Conservation (phyloP, 2,888 invertebrate genomes). For the Drosophila dives region DNA sequence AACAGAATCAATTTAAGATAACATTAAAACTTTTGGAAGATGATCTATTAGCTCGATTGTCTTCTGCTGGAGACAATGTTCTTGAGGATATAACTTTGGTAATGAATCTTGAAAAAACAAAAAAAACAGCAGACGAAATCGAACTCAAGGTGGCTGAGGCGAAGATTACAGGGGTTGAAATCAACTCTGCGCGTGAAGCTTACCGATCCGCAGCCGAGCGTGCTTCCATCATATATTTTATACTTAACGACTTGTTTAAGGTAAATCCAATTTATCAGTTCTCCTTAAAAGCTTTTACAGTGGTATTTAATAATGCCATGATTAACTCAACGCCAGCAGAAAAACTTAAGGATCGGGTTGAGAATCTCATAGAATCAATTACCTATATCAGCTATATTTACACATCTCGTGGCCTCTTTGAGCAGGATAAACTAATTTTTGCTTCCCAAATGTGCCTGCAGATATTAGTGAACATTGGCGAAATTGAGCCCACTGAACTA, state of each 20-base stretch:
- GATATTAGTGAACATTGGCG: constrained; percentile 87
- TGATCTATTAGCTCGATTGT: constrained; percentile 92
- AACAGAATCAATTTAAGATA: constrained; percentile 97
- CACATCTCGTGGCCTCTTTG: constrained; percentile 95
- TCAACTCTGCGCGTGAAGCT: background rate
- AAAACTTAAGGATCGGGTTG: constrained; percentile 90
- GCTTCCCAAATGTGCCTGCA: constrained; percentile 94
- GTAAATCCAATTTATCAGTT: constrained; percentile 98
- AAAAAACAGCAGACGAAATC: constrained; percentile 1
- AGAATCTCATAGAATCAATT: constrained; percentile 93
- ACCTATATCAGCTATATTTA: constrained; percentile 94
- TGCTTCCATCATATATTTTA: constrained; percentile 87
- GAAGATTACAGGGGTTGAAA: background rate
- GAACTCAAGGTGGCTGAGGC: background rate
- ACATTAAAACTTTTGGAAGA: constrained; percentile 96
- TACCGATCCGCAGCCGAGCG: background rate
- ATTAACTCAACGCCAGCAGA: constrained; percentile 84
- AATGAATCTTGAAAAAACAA: constrained; percentile 86
- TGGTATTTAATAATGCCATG: constrained; percentile 93
- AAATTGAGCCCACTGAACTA: constrained; percentile 90
- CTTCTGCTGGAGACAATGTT: constrained; percentile 96
- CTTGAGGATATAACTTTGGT: constrained; percentile 95
- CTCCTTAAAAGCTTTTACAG: constrained; percentile 89
- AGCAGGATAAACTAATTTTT: constrained; percentile 95
- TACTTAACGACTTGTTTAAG: constrained; percentile 95